Evolutionary conservation across 2,888 invertebrate species (phyloP), one percentile per base, ranked within the genome.

Genomic region (Euplagia quadripunctaria): DNA sequence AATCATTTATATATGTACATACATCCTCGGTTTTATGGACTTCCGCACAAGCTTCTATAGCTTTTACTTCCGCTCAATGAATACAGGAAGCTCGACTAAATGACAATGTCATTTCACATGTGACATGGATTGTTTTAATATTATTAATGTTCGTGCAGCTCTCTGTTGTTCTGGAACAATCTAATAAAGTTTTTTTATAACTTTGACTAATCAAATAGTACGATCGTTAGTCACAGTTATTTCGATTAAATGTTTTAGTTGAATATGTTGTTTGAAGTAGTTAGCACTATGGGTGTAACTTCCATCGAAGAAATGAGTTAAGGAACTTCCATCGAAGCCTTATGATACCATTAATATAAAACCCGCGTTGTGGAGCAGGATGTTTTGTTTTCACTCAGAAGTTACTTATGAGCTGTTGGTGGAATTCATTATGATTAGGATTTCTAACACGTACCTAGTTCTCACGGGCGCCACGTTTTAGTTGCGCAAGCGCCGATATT

Each of bases 401-500:
- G 80, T 84, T 86, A 86, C 81, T 85, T 88, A 87, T 87, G 76
- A 83, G 77, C 72, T 78, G 79, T 79, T 85, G 82, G 80, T 80
- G 81, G 86, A 84, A 88, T 87, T 82, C 73, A 82, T 86, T 73
- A 92, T 92, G 92, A 90, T 91, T 90, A 86, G 87, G 81, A 94
- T 92, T 93, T 91, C 87, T 88, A 88, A 87, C 95, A 95, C 95
- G 95, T 95, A 91, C 89, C 83, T 79, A 85, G 90, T 95, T 95
- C 95, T 88, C 95, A 95, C 94, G 93, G 83, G 74, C 76, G 81
- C 80, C 76, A 82, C 79, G 75, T 75, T 79, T 75, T 72, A 79
- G 82, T 90, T 90, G 86, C 86, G 87, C 83, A 89, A 92, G 82
- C 73, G 16, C 73, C 71, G 70, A 87, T 85, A 89, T 85, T 86